Conservation (phyloP, 2,888 invertebrate genomes). For the Phasia obesa region DNA sequence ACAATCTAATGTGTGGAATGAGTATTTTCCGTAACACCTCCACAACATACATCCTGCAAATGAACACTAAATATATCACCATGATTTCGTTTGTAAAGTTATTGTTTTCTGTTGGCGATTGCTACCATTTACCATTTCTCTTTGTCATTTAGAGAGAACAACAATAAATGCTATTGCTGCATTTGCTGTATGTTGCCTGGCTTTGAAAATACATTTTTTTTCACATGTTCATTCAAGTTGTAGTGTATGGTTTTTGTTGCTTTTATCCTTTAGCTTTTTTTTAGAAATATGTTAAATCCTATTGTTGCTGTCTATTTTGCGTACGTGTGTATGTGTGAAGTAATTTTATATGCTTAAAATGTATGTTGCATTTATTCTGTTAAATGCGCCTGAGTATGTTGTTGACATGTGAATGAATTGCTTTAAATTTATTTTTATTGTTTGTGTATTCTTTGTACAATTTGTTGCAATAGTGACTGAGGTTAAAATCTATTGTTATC, state of each 20-base stretch:
- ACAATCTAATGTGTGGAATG: conserved; percentile 78
- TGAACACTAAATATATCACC: conserved; percentile 55
- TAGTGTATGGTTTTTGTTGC: conserved; percentile 37
- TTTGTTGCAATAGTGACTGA: conserved; percentile 30
- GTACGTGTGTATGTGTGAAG: not conserved
- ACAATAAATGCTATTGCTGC: conserved; percentile 18
- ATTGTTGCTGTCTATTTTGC: conserved; percentile 34
- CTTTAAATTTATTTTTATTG: conserved; percentile 64
- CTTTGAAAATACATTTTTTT: conserved; percentile 44
- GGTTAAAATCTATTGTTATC: conserved; percentile 20
- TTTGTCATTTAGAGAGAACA: conserved; percentile 48
- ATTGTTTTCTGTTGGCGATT: conserved; percentile 69
- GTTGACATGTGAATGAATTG: conserved; percentile 73
- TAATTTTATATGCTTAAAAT: not conserved
- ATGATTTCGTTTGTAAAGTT: conserved; percentile 62
- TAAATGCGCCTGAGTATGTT: conserved; percentile 64
- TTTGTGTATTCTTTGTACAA: conserved; percentile 34
- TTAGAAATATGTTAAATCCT: conserved; percentile 43
- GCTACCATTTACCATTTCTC: conserved; percentile 67
- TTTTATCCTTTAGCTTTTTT: conserved; percentile 49
- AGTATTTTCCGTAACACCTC: conserved; percentile 40
- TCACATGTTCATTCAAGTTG: conserved; percentile 17
- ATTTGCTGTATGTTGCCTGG: conserved; percentile 32
- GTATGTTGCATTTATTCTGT: conserved; percentile 31
- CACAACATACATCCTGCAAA: conserved; percentile 21